Evolutionary conservation across 2,888 invertebrate species (phyloP).

Genomic region (Drosophila mimetica): DNA sequence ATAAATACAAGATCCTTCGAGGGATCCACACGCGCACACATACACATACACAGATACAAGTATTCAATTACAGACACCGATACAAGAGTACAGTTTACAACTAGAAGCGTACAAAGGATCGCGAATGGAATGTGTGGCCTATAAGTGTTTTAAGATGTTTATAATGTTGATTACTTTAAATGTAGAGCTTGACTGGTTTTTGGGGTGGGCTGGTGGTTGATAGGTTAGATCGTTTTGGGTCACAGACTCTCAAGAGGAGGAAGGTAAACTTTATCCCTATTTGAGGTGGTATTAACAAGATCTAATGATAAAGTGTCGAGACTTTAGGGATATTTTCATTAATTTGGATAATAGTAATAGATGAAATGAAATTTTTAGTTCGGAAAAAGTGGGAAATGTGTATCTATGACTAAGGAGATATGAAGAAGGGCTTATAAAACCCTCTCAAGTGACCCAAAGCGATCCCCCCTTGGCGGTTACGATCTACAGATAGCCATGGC

Average conservation of each 20-base stretch:
- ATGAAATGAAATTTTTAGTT: not conserved
- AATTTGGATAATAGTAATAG: not conserved
- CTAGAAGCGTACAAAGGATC: conserved; percentile 49
- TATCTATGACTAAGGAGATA: not conserved
- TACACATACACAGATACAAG: conserved; percentile 34
- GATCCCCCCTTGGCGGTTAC: not conserved
- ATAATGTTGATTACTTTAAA: conserved; percentile 37
- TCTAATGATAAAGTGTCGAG: not conserved
- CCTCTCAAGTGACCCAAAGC: not conserved
- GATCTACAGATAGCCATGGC: conserved; percentile 89
- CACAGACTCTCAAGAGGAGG: not conserved
- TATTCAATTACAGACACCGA: conserved; percentile 36
- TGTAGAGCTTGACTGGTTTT: conserved; percentile 48
- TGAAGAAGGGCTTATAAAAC: not conserved
- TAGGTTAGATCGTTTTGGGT: not conserved
- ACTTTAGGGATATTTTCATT: not conserved
- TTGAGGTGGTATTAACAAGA: not conserved
- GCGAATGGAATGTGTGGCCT: conserved; percentile 22
- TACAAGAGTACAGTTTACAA: conserved; percentile 35
- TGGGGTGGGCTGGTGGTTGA: conserved; percentile 2
- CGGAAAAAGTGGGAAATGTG: too few species aligned
- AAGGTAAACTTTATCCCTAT: not conserved
- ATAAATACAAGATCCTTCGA: conserved; percentile 27
- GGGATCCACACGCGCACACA: conserved; percentile 44
- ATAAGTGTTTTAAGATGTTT: conserved; percentile 13